phyloP scores from a whole-genome alignment of 2,797 vertebrate genomes.

The Acrossocheilus fasciatus region DNA sequence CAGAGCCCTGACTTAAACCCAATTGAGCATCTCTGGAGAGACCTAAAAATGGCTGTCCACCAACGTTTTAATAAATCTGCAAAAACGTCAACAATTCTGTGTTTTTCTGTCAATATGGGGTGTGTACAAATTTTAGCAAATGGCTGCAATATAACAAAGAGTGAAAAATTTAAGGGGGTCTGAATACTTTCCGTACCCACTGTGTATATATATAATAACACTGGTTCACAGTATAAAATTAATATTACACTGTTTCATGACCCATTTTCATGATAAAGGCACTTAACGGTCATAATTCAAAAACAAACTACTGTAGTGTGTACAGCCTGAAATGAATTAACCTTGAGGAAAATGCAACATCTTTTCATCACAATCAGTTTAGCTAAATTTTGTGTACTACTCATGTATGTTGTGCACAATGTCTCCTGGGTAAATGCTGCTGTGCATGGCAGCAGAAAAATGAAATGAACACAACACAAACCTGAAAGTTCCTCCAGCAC shows the following conservation, averaged over 20 bases:
- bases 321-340: neutral
- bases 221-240: neutral
- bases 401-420: neutral
- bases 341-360: neutral
- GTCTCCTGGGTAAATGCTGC: neutral
- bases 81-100: too few relatives aligned
- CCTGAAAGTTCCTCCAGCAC: conserved; percentile 91
- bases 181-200: too few relatives aligned
- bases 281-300: neutral
- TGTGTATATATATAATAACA: neutral
- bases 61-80: too few relatives aligned
- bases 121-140: too few relatives aligned
- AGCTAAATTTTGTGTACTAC: neutral
- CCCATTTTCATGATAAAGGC: neutral
- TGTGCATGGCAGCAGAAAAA: neutral
- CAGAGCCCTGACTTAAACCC: too few relatives aligned
- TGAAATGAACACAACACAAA: conserved; percentile 71
- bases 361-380: neutral
- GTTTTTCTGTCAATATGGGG: too few relatives aligned
- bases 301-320: too few relatives aligned
- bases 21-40: too few relatives aligned
- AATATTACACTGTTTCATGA: neutral
- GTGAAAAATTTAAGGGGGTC: too few relatives aligned
- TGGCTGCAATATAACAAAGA: too few relatives aligned
- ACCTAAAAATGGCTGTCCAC: too few relatives aligned